Conservation (phyloP, 2,888 invertebrate genomes). For the Shargacucullia verbasci region DNA sequence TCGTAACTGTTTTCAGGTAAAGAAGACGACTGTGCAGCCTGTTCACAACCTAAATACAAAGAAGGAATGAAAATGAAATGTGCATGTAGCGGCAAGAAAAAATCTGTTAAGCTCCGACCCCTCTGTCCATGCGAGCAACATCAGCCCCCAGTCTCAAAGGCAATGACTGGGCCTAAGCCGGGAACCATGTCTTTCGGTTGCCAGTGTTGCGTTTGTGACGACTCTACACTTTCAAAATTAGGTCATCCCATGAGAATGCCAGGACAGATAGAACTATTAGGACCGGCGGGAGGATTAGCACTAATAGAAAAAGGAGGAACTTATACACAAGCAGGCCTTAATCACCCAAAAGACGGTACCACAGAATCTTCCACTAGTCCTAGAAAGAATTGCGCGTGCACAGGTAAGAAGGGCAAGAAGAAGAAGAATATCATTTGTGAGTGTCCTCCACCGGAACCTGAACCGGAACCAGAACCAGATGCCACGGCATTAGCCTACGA, state of each 20-base stretch:
- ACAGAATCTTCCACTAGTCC: background rate
- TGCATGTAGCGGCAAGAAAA: slow-evolving; percentile 27
- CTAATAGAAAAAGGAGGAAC: slow-evolving; percentile 17
- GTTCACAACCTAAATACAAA: slow-evolving; percentile 2
- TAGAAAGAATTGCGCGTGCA: slow-evolving; percentile 29
- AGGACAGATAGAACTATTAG: slow-evolving; percentile 8
- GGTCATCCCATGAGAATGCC: too few relatives aligned
- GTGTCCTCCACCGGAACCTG: slow-evolving; percentile 33
- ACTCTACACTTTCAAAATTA: background rate
- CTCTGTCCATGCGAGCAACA: slow-evolving; percentile 34
- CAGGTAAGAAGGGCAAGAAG: slow-evolving; percentile 16
- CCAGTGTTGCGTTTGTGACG: slow-evolving; percentile 14
- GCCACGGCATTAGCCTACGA: background rate
- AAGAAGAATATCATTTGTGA: slow-evolving; percentile 40
- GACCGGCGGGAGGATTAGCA: slow-evolving; percentile 11
- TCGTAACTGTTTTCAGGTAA: slow-evolving; percentile 9
- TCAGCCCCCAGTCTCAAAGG: slow-evolving; percentile 12
- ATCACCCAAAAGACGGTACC: background rate
- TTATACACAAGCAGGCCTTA: slow-evolving; percentile 32
- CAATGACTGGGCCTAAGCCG: slow-evolving; percentile 5
- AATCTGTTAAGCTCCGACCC: slow-evolving; percentile 10
- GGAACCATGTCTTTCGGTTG: slow-evolving; percentile 15
- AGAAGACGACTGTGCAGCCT: slow-evolving; percentile 10
- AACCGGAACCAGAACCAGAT: slow-evolving; percentile 2
- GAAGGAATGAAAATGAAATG: slow-evolving; percentile 19